phyloP scores from a whole-genome alignment of 2,797 vertebrate genomes.

The Miichthys miiuy region DNA sequence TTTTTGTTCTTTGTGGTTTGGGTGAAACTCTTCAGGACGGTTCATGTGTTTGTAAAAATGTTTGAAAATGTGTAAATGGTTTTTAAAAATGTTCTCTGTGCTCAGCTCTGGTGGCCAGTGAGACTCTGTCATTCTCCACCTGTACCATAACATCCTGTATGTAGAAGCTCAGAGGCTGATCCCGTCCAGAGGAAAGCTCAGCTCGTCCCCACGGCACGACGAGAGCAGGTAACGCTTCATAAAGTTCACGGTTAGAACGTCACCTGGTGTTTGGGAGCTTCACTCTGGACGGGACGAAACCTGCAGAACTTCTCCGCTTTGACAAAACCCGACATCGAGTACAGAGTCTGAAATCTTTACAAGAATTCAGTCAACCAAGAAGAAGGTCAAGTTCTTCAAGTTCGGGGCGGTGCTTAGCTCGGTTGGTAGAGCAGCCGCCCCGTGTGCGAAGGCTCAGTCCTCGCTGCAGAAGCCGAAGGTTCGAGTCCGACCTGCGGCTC shows the following conservation, averaged over 20 bases:
- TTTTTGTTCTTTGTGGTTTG: not conserved
- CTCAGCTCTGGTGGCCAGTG: slow-evolving; percentile 60
- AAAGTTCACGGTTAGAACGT: too few species aligned
- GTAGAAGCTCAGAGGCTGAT: slow-evolving; percentile 16
- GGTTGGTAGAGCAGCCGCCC: too few species aligned
- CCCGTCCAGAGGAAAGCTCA: slow-evolving; percentile 44
- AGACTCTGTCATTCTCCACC: slow-evolving; percentile 48
- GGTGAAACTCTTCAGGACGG: slow-evolving; percentile 17
- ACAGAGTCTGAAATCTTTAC: not conserved
- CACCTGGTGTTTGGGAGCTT: not conserved
- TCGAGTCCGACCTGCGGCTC: too few species aligned
- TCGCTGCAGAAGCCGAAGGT: too few species aligned
- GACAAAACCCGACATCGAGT: slow-evolving; percentile 5
- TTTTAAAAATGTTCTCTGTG: not conserved
- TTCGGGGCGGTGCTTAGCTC: too few species aligned
- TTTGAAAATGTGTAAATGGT: slow-evolving; percentile 7
- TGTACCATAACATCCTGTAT: slow-evolving; percentile 67
- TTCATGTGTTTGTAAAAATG: not conserved
- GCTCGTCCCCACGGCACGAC: not conserved
- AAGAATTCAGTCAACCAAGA: too few species aligned
- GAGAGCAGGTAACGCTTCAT: not conserved
- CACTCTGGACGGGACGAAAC: slow-evolving; percentile 45
- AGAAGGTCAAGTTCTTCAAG: too few species aligned
- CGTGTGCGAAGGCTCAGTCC: too few species aligned
- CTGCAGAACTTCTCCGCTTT: not conserved